Evolutionary conservation across 2,113 vertebrate genomes (phyloP).

Genomic region (Hemibagrus wyckioides): DNA sequence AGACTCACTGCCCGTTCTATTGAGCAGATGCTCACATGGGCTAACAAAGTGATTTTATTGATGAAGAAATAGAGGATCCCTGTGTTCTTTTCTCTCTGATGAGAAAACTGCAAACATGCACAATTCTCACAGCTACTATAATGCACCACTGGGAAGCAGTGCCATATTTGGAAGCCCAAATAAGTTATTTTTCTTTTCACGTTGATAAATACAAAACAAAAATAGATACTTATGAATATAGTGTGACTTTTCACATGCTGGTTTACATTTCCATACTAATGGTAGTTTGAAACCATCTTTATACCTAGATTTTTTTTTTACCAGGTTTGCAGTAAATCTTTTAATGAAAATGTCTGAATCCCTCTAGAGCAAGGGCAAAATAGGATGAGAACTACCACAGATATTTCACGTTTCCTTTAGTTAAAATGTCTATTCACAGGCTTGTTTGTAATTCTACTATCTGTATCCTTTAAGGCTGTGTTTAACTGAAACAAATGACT

Average conservation of each 20-base stretch:
- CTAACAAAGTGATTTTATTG: slow-evolving; percentile 3
- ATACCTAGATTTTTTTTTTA: not conserved
- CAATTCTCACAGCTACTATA: not conserved
- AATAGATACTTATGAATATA: not conserved
- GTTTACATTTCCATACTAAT: not conserved
- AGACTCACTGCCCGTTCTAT: not conserved
- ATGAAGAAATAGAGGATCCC: not conserved
- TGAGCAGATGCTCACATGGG: not conserved
- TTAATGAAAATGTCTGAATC: not conserved
- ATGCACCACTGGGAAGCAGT: not conserved
- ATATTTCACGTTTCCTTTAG: slow-evolving; percentile 11
- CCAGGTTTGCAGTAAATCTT: not conserved
- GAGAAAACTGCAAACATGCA: not conserved
- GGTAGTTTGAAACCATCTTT: not conserved
- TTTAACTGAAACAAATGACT: slow-evolving; percentile 25
- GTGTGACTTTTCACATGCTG: not conserved
- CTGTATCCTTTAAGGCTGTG: not conserved
- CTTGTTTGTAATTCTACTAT: slow-evolving; percentile 14
- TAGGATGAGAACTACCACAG: slow-evolving; percentile 7
- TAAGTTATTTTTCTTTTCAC: not conserved
- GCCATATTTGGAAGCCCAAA: not conserved
- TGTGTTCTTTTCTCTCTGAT: not conserved
- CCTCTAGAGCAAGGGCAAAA: not conserved
- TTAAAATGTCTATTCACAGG: not conserved
- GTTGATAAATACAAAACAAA: not conserved